Base-by-base conservation (phyloP, 2,113 vertebrate genomes). In the Orycteropus afer region DNA sequence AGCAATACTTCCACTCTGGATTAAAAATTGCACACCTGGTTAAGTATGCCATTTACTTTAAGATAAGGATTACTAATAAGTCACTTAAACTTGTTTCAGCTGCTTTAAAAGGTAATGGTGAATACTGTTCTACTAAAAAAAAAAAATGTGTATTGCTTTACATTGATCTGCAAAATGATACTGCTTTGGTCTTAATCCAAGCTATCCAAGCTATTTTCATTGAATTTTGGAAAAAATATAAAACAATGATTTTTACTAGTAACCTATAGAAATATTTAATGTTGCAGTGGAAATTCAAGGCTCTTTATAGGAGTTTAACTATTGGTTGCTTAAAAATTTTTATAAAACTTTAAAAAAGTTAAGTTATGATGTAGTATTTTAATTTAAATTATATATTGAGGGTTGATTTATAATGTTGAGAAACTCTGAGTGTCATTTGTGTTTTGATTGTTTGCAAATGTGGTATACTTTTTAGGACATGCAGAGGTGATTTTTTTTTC, bases 211-310 rank as follows among this genome's bases (percentile, higher is more conserved):
- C 34, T 20, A 78, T 93, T 84, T 90, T 94, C 22, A 81, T 13
- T 45, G 14, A 11, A 91, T 78, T 89, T 93, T n/a, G n/a, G 61
- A 47, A 89, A 86, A 95, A 90, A n/a, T 84, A 42, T 61, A 77
- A 86, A 69, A n/a, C 55, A 82, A 83, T 8, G n/a, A 29, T 42
- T 95, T 49, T 51, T 61, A 37, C 34, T 42, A 81, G 32, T 61
- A 42, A 63, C 86, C 74, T 63, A 2, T 5, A 77, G 55, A 90
- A 90, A 74, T 51, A 77, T 7, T 27, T 69, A 57, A 13, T 37
- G n/a, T 4, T 55, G 29, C 10, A 65, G 6, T 61, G 7, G 22
- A 73, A 91, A 93, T 78, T 86, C 5, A 78, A n/a, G n/a, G n/a
- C n/a, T n/a, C n/a, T n/a, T n/a, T n/a, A n/a, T n/a, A n/a, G n/a